phyloP scores from a whole-genome alignment of 2,797 vertebrate genomes.

The Alectoris magna region DNA sequence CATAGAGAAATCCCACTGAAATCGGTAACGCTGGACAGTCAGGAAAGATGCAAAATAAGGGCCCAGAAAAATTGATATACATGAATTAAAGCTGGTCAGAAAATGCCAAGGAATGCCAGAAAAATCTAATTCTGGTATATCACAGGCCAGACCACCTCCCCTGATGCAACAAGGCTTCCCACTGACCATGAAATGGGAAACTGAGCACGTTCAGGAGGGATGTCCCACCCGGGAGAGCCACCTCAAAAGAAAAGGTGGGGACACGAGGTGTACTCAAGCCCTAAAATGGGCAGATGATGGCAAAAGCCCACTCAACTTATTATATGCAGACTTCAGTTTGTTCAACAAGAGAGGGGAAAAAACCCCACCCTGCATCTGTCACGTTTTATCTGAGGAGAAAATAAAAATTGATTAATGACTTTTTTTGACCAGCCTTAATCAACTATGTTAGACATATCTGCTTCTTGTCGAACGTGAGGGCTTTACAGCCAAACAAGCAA shows the following conservation, averaged over 20 bases:
- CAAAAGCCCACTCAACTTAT: background rate
- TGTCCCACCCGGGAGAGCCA: background rate
- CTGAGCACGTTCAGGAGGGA: fast-evolving
- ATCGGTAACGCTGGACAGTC: background rate
- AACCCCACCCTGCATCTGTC: fast-evolving
- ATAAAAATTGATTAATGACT: background rate
- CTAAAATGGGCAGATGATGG: background rate
- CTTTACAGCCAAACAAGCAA: background rate
- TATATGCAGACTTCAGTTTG: background rate
- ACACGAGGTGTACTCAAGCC: background rate
- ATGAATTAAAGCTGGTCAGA: slow-evolving; percentile 60
- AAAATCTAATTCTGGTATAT: background rate
- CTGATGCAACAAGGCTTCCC: background rate
- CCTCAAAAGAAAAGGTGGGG: background rate
- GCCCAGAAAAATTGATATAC: background rate
- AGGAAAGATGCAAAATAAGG: slow-evolving; percentile 8
- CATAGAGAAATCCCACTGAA: slow-evolving; percentile 38
- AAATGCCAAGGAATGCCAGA: background rate
- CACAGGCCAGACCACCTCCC: background rate
- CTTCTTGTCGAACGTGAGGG: background rate
- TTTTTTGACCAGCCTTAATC: slow-evolving; percentile 50
- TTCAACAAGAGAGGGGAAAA: background rate
- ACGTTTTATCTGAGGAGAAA: background rate
- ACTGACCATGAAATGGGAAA: background rate
- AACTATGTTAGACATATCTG: background rate